Evolutionary conservation across 2,113 vertebrate species (phyloP), one percentile per base, ranked within the genome.

Genomic region (Sceloporus undulatus): DNA sequence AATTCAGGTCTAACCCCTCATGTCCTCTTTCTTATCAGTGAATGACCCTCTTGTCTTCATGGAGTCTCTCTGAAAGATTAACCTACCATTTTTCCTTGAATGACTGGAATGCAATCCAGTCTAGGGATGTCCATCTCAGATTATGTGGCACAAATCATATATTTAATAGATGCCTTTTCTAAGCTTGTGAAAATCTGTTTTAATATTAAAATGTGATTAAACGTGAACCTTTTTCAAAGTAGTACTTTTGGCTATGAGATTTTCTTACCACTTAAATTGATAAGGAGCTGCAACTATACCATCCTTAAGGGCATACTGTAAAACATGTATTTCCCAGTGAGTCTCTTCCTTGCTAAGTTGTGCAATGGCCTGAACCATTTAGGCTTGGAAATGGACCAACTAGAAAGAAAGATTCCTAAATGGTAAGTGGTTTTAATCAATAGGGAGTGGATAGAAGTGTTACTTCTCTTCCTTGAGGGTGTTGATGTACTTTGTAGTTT

Each of bases 241-340:
- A 38, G 27, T n/a, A 77, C 82, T 88, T 16, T 84, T 89, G 81
- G 25, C 62, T 87, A 5, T 89, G 90, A 93, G 92, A 94, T 94
- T 93, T 94, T 90, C 92, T 88, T 88, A 0, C 84, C 86, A 83
- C 85, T 89, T 85, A 88, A 88, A n/a, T 86, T 42, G 87, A 90
- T 66, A 14, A 27, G 52, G 85, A 91, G 34, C 23, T 73, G 76
- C 76, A 75, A 6, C 84, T 65, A 82, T 85, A 34, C 73, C 0
- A 0, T 34, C 48, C 87, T 29, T 85, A 65, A 89, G 70, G 84
- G 14, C 76, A 85, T n/a, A 68, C 91, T 81, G 80, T 73, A 88
- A 79, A 40, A 88, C 75, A 25, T 76, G 3, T 38, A 21, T 88
- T 8, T 88, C 89, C 87, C 52, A 85, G 78, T 86, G 90, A 82